Evolutionary conservation across 1,140 invertebrate genomes (phyloP).

Genomic region (Drosophila mauritiana): DNA sequence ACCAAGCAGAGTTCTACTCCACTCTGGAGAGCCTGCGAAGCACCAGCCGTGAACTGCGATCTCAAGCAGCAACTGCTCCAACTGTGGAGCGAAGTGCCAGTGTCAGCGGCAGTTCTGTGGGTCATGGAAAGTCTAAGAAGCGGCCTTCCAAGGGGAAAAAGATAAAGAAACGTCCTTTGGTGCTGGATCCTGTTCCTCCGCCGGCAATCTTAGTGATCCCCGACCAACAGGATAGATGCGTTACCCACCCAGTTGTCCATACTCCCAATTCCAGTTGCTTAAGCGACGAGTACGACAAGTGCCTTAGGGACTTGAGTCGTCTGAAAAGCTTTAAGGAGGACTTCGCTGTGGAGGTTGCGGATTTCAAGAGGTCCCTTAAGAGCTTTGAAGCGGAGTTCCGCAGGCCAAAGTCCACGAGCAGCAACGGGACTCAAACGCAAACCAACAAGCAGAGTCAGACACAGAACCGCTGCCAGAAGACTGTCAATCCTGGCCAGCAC

Average conservation of each 20-base stretch:
- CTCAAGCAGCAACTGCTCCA: constrained; percentile 27
- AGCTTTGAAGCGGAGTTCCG: constrained; percentile 71
- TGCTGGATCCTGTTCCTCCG: constrained; percentile 12
- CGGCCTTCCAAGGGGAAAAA: constrained; percentile 47
- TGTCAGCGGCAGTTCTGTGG: constrained; percentile 36
- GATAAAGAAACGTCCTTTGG: constrained; percentile 38
- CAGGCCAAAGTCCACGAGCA: constrained; percentile 59
- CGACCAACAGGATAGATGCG: constrained; percentile 7
- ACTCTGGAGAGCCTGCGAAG: constrained; percentile 70
- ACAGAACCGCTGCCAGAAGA: constrained; percentile 10
- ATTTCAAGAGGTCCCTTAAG: constrained; percentile 72
- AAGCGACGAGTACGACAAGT: constrained; percentile 67
- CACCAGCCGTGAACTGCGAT: constrained; percentile 69
- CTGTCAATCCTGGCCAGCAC: constrained; percentile 34
- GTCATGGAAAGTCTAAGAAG: constrained; percentile 48
- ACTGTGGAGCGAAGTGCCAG: constrained; percentile 38
- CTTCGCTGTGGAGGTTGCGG: constrained; percentile 67
- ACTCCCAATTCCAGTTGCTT: constrained; percentile 43
- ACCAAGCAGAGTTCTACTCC: constrained; percentile 76
- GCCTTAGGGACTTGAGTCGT: constrained; percentile 54
- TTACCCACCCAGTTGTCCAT: not conserved
- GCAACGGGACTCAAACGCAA: constrained; percentile 44
- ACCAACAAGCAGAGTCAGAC: constrained; percentile 10
- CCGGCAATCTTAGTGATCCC: constrained; percentile 10
- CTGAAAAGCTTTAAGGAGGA: constrained; percentile 73